A percentile compares a stretch with the other conserved stretches of the same genome.
These are phyloP conservation scores for Noctilio leporinus DNA, from an alignment of 2,113 vertebrate genomes.

Conservation along the genomic window DNA sequence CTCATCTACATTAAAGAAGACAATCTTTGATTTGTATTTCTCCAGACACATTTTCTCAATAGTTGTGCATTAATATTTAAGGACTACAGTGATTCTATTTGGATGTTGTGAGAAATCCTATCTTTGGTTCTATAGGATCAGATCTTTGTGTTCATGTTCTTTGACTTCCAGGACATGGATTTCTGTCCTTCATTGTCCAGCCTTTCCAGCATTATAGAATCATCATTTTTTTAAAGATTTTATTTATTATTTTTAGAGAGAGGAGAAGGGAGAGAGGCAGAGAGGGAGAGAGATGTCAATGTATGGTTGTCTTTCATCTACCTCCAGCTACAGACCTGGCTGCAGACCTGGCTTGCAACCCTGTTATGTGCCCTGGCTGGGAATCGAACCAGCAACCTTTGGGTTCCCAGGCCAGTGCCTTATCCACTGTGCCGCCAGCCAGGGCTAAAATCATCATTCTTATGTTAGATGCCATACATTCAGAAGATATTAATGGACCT, in stretches of 20 bases:
- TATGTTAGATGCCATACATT: neutral
- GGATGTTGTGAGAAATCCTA: neutral
- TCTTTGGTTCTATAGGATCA: neutral
- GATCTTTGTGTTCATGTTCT: neutral
- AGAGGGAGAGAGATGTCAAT: too few species aligned
- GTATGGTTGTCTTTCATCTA: too few species aligned
- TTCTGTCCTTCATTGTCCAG: neutral
- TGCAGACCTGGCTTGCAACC: too few species aligned
- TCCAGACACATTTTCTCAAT: neutral
- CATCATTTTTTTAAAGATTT: too few species aligned
- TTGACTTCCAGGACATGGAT: neutral
- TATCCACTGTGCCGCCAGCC: too few species aligned
- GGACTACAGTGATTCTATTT: neutral
- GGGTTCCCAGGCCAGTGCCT: too few species aligned
- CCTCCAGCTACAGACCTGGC: too few species aligned
- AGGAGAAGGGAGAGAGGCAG: too few species aligned
- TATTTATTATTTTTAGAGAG: too few species aligned
- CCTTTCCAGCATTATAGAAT: neutral
- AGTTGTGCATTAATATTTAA: neutral
- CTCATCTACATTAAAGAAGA: neutral
- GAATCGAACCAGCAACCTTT: too few species aligned
- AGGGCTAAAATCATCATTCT: too few species aligned
- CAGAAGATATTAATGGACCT: neutral
- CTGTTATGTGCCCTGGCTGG: too few species aligned
- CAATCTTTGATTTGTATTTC: neutral